Evolutionary conservation across 2,113 vertebrate species (phyloP), one percentile per base, ranked within the genome.

Genomic region (Propithecus coquereli): DNA sequence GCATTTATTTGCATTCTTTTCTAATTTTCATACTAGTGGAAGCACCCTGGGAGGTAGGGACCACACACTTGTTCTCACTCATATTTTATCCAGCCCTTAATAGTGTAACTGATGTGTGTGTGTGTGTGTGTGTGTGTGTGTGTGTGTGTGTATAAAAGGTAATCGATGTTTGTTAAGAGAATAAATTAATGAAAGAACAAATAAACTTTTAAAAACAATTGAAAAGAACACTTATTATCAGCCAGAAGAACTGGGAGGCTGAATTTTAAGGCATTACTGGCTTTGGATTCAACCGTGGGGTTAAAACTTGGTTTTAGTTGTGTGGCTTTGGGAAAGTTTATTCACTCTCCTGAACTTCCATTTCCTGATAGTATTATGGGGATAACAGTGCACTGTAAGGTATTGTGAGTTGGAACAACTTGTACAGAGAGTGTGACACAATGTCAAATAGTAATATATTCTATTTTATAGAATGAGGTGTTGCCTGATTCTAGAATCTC

Each of bases 131-230:
- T 54, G 54, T 54, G 47, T 47, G 47, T 47, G 47, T 47, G 47
- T 47, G 9, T 47, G 47, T 47, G 47, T 47, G 47, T 47, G 47
- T 47, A n/a, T 47, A 65, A 87, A 74, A 95, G n/a, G 68, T n/a
- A 54, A 81, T 25, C 93, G 86, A 68, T 66, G 5, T 91, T 83
- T 77, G 22, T 47, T 63, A 90, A 63, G 40, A 59, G 27, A 71
- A 76, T 79, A 76, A 92, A 59, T 30, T 71, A 65, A 91, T 81
- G 50, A 80, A 81, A 71, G 8, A 70, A 90, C 27, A 96, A 96
- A 32, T 7, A 73, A 73, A 45, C 6, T 22, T 79, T 79, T 59
- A 34, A 79, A 88, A 85, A 88, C 10, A 89, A 95, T 40, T 40
- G 37, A 83, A 74, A 83, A 94, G 18, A 90, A 6, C 63, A 74